Conservation (phyloP, 2,797 vertebrate species). For the Trichosurus vulpecula region DNA sequence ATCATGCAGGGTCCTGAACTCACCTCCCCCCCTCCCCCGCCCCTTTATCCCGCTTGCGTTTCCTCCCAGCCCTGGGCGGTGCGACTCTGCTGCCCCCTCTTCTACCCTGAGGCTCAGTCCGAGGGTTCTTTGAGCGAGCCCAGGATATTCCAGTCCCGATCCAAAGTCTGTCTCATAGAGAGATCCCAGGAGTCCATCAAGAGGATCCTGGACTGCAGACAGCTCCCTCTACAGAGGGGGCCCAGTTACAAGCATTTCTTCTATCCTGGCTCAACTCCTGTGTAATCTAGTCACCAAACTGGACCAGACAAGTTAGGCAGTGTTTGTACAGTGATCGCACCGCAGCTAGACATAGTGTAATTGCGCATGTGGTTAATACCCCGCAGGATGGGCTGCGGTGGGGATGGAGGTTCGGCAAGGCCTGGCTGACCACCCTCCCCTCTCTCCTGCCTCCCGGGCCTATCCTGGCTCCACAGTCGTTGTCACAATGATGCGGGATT, state of each 20-base stretch:
- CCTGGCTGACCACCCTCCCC: background rate
- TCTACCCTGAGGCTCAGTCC: background rate
- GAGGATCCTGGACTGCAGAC: background rate
- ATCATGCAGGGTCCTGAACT: background rate
- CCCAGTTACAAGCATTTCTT: background rate
- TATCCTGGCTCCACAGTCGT: slow-evolving; percentile 77
- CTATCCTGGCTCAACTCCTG: background rate
- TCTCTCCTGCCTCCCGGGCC: slow-evolving; percentile 53
- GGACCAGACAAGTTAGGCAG: background rate
- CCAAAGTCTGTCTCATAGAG: background rate
- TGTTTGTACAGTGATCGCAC: background rate
- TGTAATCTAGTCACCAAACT: background rate
- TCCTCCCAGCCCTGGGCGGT: background rate
- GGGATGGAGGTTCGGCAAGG: background rate
- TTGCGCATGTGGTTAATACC: background rate
- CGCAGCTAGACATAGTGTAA: background rate
- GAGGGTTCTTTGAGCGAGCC: background rate
- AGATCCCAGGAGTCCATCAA: background rate
- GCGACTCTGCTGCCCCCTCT: background rate
- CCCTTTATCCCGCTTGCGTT: no score
- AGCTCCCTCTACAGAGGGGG: background rate
- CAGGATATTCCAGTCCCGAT: background rate
- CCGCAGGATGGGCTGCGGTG: background rate
- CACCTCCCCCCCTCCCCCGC: background rate
- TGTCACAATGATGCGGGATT: slow-evolving; percentile 85